Evolutionary conservation across 1,140 invertebrate species (phyloP), one percentile per base, ranked within the genome.

Genomic region (Gryon sp.): DNA sequence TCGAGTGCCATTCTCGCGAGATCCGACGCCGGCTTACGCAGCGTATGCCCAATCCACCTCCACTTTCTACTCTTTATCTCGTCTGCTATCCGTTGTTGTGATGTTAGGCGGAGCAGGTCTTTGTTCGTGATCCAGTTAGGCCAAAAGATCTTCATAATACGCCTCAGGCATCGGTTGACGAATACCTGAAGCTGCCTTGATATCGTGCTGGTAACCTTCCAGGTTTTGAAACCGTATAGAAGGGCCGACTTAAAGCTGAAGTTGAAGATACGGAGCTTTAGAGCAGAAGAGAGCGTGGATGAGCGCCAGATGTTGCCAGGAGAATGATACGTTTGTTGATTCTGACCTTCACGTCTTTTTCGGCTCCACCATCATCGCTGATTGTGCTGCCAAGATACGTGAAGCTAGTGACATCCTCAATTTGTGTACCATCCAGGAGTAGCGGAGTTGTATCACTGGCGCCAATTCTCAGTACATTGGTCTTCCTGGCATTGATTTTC

Each of bases 101-200:
- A 26, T 14, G 30, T 12, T 36, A 7, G 2, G 12, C 38, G 52
- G 11, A 28, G 52, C 24, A 57, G 11, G 8, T 57, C 52, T 8
- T 41, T 24, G 4, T 57, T 41, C 12, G 36, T 57, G 1, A 41
- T 57, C 36, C 36, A 57, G 19, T 41, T 30, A 0, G 52, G 24
- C 24, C 52, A 57, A 24, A 57, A 57, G 38, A 53, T 53, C 50
- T 53, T 53, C 11, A 57, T 26, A 7, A 57, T 57, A 0, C 52
- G 52, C 14, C 24, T 41, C 22, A 40, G 11, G 24, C 36, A 57
- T 20, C 11, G 11, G 22, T 57, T 57, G n/a, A 57, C 14, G 5
- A 57, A 57, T 16, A 22, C 36, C 19, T 38, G 36, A 11, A 41
- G 9, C 36, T 57, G 14, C n/a, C 9, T 11, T 18, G 14, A 11